A percentile compares a stretch with the other conserved stretches of the same genome.
phyloP scores from a whole-genome alignment of 2,888 invertebrate species.

The Galerucella pusilla region DNA sequence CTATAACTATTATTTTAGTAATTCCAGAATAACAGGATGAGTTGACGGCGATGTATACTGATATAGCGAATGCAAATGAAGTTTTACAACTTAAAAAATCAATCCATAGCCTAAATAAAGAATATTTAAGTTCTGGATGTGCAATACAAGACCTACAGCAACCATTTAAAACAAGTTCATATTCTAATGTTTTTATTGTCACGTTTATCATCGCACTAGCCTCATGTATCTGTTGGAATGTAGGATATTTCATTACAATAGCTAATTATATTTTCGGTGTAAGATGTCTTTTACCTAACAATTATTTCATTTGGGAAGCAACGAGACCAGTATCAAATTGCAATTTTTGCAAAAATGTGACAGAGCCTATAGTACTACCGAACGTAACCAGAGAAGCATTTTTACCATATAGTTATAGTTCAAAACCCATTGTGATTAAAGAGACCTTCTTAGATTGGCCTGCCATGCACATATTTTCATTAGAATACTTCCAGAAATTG shows the following conservation, averaged over 20 bases:
- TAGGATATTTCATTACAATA: constrained; percentile 11
- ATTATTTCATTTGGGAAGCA: constrained; percentile 88
- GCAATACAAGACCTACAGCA: constrained; percentile 42
- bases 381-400: constrained; percentile 79
- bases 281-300: constrained; percentile 84
- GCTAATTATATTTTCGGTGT: constrained; percentile 66
- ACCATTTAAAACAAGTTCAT: constrained; percentile 16
- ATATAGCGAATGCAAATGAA: constrained; percentile 9
- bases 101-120: constrained; percentile 36
- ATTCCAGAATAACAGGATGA: constrained; percentile 5
- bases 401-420: constrained; percentile 78
- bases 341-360: constrained; percentile 77
- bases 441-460: constrained; percentile 81
- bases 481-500: constrained; percentile 75
- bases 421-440: constrained; percentile 83
- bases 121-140: constrained; percentile 45
- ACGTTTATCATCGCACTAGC: constrained; percentile 17
- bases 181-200: constrained; percentile 15
- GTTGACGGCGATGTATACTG: constrained; percentile 20
- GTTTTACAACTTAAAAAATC: constrained; percentile 29
- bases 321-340: constrained; percentile 87
- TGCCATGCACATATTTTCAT: constrained; percentile 76
- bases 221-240: constrained; percentile 14
- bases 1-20: background rate
- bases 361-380: constrained; percentile 73